Evolutionary conservation across 2,888 invertebrate genomes (phyloP).

Genomic region (Andricus quercusramuli): DNA sequence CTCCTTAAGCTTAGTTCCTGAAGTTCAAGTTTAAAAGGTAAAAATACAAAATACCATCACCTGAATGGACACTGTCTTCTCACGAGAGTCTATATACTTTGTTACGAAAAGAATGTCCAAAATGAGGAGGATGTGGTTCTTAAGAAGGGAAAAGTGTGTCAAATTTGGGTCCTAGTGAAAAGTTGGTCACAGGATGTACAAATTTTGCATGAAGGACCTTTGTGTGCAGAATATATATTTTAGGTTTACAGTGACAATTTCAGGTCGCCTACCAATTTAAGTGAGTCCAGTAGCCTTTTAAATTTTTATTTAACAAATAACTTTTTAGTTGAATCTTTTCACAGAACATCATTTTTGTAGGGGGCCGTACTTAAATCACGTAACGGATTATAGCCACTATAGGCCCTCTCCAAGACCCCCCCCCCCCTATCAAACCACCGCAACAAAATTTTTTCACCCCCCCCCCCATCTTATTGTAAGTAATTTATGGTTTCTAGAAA

Average conservation of each 20-base stretch:
- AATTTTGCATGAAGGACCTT: slow-evolving; percentile 20
- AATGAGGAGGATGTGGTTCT: slow-evolving; percentile 19
- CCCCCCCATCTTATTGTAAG: too few relatives aligned
- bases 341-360: too few relatives aligned
- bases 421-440: too few relatives aligned
- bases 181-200: slow-evolving; percentile 13
- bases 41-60: slow-evolving; percentile 6
- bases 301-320: too few relatives aligned
- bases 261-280: too few relatives aligned
- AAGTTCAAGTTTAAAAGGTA: neutral
- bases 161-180: slow-evolving; percentile 18
- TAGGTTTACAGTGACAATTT: neutral
- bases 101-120: slow-evolving; percentile 22
- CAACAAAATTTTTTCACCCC: too few relatives aligned
- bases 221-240: neutral
- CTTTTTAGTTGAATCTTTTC: too few relatives aligned
- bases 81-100: neutral
- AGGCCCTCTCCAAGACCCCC: too few relatives aligned
- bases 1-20: neutral
- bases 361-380: too few relatives aligned
- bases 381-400: too few relatives aligned
- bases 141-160: slow-evolving; percentile 33
- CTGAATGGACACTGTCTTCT: slow-evolving; percentile 37
- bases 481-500: too few relatives aligned
- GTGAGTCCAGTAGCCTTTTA: too few relatives aligned